Percentiles rank a stretch among this genome's conserved stretches.
Evolutionary conservation across 2,888 invertebrate genomes (phyloP).

Genomic region (Caenorhabditis drosophilae): DNA sequence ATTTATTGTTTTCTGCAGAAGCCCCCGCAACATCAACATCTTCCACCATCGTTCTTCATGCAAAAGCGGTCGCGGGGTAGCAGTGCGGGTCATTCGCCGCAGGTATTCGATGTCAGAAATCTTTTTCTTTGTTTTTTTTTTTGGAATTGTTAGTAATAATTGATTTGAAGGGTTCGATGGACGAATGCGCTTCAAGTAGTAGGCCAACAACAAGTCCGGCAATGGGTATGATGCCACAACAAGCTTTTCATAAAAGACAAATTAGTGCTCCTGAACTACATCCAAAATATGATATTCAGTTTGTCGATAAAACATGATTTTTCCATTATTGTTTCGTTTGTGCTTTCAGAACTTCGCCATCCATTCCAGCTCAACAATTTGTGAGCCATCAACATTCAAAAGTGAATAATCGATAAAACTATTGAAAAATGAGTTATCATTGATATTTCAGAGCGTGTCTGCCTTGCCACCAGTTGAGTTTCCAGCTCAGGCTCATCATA

Average conservation of each 20-base stretch:
- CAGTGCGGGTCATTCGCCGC: constrained; percentile 49
- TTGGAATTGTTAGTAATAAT: neutral
- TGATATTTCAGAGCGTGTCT: constrained; percentile 29
- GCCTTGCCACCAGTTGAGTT: constrained; percentile 33
- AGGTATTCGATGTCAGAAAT: constrained; percentile 13
- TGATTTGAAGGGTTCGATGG: constrained; percentile 23
- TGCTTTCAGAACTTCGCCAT: constrained; percentile 16
- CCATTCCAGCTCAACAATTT: constrained; percentile 10
- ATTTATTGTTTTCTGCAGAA: constrained; percentile 19
- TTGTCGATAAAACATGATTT: neutral
- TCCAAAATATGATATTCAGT: constrained; percentile 28
- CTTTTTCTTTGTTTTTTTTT: neutral
- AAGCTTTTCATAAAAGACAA: constrained; percentile 25
- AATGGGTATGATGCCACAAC: constrained; percentile 20
- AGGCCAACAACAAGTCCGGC: constrained; percentile 29
- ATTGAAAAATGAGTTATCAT: neutral
- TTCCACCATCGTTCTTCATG: constrained; percentile 30
- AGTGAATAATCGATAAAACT: constrained; percentile 5
- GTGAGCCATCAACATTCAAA: constrained; percentile 38
- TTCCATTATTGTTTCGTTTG: neutral
- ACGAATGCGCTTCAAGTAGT: constrained; percentile 36
- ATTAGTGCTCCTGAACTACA: constrained; percentile 39
- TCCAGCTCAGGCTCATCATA: constrained; percentile 24
- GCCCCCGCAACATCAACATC: constrained; percentile 16
- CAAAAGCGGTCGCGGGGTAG: constrained; percentile 35